A percentile compares a stretch with the other conserved stretches of the same genome.
These are phyloP conservation scores for Orcinus orca DNA, from an alignment of 2,113 vertebrate genomes.

Conservation along the genomic window DNA sequence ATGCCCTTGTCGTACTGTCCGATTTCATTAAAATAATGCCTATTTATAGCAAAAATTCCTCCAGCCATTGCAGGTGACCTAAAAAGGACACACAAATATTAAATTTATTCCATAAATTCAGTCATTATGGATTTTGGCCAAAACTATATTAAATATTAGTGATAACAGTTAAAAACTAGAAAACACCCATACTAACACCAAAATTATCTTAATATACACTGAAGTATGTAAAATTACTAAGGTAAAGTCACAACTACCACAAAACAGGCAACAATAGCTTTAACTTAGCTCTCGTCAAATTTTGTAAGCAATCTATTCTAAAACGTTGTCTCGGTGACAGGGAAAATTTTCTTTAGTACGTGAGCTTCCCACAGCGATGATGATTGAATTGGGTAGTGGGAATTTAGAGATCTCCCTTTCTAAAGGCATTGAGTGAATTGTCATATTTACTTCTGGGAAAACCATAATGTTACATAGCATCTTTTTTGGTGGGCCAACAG, in stretches of 20 bases:
- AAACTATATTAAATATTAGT: background rate
- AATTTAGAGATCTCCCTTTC: background rate
- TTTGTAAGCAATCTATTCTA: background rate
- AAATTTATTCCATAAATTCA: background rate
- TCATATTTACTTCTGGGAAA: background rate
- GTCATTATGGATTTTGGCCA: background rate
- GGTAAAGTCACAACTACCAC: background rate
- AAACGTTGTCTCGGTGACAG: background rate
- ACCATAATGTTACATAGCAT: background rate
- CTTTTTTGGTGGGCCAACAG: no score
- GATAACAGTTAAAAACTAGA: background rate
- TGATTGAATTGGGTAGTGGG: background rate
- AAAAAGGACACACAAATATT: background rate
- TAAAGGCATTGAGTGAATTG: background rate
- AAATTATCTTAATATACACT: background rate
- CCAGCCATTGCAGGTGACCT: conserved; percentile 98
- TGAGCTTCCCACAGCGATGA: background rate
- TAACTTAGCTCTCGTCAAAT: background rate
- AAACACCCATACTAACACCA: background rate
- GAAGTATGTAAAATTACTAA: background rate
- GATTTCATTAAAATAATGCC: conserved; percentile 92
- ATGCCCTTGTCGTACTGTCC: conserved; percentile 95
- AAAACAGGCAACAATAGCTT: background rate
- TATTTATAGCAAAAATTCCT: conserved; percentile 94
- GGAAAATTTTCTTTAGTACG: background rate